Percentiles rank a stretch among this genome's conserved stretches.
These are phyloP conservation scores for Danionella dracula DNA, from an alignment of 2,797 vertebrate genomes.

Conservation along the genomic window DNA sequence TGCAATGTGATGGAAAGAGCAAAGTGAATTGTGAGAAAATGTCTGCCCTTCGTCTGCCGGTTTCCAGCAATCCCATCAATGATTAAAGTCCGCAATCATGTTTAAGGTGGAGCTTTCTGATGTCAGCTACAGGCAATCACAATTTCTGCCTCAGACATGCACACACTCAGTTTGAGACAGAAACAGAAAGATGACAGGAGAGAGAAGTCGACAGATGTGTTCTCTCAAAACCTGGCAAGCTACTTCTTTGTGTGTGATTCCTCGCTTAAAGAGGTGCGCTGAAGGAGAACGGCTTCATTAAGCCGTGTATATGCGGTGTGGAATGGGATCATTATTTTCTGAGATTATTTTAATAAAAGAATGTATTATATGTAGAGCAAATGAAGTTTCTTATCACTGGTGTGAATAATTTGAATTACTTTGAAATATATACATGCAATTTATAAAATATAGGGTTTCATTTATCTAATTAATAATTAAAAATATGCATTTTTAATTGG, in stretches of 20 bases:
- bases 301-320: background rate
- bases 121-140: slow-evolving; percentile 22
- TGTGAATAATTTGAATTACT: no score
- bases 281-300: background rate
- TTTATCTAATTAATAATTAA: no score
- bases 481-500: no score
- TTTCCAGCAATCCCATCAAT: slow-evolving; percentile 57
- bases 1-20: slow-evolving; percentile 5
- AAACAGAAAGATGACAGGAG: slow-evolving; percentile 15
- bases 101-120: slow-evolving; percentile 43
- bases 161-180: background rate
- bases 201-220: background rate
- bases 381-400: no score
- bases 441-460: no score
- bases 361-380: no score
- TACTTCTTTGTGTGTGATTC: background rate
- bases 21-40: slow-evolving; percentile 59
- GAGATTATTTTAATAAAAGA: no score
- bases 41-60: slow-evolving; percentile 61
- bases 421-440: no score
- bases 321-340: no score
- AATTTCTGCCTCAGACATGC: background rate
- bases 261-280: background rate
- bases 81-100: slow-evolving; percentile 62
- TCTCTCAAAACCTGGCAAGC: background rate